Evolutionary conservation across 2,113 vertebrate genomes (phyloP).

Genomic region (Urocitellus parryii): DNA sequence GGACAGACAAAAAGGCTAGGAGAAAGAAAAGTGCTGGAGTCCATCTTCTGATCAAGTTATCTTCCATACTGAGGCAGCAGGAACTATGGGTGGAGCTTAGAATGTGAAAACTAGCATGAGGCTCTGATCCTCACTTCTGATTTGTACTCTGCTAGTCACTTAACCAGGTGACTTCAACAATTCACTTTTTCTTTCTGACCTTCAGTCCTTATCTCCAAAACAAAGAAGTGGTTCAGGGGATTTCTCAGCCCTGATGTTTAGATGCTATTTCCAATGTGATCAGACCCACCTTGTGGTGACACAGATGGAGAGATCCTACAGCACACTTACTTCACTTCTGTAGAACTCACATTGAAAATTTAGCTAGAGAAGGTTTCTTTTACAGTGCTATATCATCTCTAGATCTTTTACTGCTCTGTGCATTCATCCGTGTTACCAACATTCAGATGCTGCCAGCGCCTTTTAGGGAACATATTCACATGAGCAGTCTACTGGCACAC

Average conservation of each 20-base stretch:
- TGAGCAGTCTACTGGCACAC: constrained; percentile 12
- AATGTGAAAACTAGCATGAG: neutral
- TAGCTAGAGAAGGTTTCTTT: constrained; percentile 38
- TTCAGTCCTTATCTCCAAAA: constrained; percentile 17
- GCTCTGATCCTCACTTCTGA: neutral
- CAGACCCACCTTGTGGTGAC: neutral
- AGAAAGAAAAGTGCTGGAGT: neutral
- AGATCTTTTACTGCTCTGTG: neutral
- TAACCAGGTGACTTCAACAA: neutral
- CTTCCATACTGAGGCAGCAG: neutral
- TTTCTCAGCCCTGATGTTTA: neutral
- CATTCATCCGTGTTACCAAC: neutral
- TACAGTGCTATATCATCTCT: neutral
- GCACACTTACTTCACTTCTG: neutral
- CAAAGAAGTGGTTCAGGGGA: neutral
- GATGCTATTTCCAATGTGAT: neutral
- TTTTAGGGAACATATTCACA: constrained; percentile 38
- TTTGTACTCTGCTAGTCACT: constrained; percentile 8
- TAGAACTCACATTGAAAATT: constrained; percentile 29
- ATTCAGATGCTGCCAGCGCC: neutral
- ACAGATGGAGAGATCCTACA: neutral
- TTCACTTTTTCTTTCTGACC: neutral
- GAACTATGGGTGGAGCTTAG: neutral
- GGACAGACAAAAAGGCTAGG: neutral
- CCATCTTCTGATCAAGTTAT: neutral